These are phyloP conservation scores for Trichonephila clavipes DNA, from an alignment of 1,140 invertebrate genomes.

Conservation along the genomic window DNA sequence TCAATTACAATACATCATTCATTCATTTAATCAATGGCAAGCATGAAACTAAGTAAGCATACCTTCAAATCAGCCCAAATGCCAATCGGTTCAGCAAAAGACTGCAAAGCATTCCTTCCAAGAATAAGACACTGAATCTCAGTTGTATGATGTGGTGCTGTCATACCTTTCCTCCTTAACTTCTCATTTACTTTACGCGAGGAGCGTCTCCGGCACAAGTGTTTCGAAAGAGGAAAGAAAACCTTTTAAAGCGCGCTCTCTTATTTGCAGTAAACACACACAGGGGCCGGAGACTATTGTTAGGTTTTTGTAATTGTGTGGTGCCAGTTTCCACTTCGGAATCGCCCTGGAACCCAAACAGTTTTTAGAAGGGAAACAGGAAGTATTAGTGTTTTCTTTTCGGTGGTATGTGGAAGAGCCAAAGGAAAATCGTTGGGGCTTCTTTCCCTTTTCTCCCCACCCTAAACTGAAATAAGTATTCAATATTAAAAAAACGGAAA, in stretches of 20 bases:
- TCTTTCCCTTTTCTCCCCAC: background rate
- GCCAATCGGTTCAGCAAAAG: background rate
- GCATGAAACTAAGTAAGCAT: background rate
- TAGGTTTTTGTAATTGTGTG: constrained; percentile 43
- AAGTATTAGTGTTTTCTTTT: background rate
- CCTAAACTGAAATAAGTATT: too few relatives aligned
- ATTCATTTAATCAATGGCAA: too few relatives aligned
- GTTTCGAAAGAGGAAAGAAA: background rate
- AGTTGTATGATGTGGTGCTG: background rate
- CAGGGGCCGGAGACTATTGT: constrained; percentile 23
- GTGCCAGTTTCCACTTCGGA: constrained; percentile 25
- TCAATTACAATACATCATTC: too few relatives aligned
- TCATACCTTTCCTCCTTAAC: background rate
- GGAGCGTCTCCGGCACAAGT: background rate
- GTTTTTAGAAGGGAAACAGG: background rate
- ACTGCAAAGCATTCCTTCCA: background rate
- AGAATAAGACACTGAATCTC: background rate
- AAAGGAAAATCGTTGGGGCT: background rate
- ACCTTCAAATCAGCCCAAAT: background rate
- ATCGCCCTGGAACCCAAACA: background rate
- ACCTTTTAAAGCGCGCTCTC: constrained; percentile 1
- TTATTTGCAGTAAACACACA: constrained; percentile 5
- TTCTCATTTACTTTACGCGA: background rate
- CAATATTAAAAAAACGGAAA: too few relatives aligned
- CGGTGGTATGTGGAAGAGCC: background rate